Evolutionary conservation across 2,113 vertebrate genomes (phyloP), one percentile per base, ranked within the genome.

Genomic region (Polypterus bichir): DNA sequence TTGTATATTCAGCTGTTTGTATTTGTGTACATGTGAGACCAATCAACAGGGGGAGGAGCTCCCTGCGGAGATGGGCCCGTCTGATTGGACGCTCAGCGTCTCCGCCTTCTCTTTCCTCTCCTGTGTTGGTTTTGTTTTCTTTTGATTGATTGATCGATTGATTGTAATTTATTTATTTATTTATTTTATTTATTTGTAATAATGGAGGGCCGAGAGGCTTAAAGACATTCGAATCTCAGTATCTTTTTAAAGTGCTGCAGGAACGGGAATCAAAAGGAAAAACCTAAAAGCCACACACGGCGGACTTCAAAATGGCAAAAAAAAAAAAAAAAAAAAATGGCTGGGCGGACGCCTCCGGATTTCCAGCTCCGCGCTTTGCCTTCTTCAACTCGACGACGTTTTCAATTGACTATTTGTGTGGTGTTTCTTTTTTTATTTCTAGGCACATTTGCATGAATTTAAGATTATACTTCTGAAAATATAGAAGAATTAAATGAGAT

Each of bases 361-460:
- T 27, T 27, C 27, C 27, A 27, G 27, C 27, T 27, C 27, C 27
- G 27, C 27, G 27, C 27, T 27, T 27, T 27, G 27, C 27, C 27
- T 27, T 27, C 27, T 27, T 27, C 27, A 27, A 27, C 27, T 27
- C 27, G 27, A 27, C 27, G 27, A 27, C 27, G 27, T 61, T 44
- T 51, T 62, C 63, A 70, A 70, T 65, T 64, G 64, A 65, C 51
- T 9, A 71, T 66, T 59, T 63, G 57, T 68, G 70, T 71, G 64
- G 64, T 71, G 67, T 69, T 59, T 75, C n/a, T n/a, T n/a, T 27
- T 27, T 27, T 27, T 27, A 27, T 76, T 69, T 77, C 66, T 71
- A 58, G 69, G 74, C 74, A 73, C 62, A 71, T 65, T 69, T 83
- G 79, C 85, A 86, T 86, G 82, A 78, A 70, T 59, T 59, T 79